Evolutionary conservation across 2,113 vertebrate species (phyloP).

Genomic region (Microcebus lehilahytsara): DNA sequence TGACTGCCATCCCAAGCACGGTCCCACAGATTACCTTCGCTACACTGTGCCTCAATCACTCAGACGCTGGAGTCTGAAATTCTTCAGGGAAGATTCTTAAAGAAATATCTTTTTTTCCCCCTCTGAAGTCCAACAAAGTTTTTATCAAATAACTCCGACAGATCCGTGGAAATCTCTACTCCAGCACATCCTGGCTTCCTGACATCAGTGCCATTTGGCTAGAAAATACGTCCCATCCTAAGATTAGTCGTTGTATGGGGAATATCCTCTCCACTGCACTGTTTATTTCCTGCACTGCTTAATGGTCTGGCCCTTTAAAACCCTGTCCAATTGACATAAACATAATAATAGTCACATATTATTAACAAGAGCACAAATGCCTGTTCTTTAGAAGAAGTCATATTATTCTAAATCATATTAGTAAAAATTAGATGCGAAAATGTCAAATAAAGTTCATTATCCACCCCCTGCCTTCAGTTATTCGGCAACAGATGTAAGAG

Average conservation of each 20-base stretch:
- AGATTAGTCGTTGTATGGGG: neutral
- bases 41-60: neutral
- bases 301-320: neutral
- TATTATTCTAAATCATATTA: neutral
- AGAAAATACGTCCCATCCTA: neutral
- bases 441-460: neutral
- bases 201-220: neutral
- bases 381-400: neutral
- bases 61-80: neutral
- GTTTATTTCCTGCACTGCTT: neutral
- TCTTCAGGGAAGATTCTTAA: neutral
- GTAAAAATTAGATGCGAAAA: neutral
- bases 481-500: neutral
- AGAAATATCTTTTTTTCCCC: neutral
- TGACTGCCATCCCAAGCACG: accelerated
- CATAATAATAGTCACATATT: neutral
- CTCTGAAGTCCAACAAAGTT: neutral
- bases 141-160: neutral
- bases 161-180: neutral
- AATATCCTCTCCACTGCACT: neutral
- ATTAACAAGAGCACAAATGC: neutral
- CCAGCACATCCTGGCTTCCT: neutral
- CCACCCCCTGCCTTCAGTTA: neutral
- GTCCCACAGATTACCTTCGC: neutral
- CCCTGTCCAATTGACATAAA: neutral